Evolutionary conservation across 2,888 invertebrate genomes (phyloP), one percentile per base, ranked within the genome.

Genomic region (Chorisops tibialis): DNA sequence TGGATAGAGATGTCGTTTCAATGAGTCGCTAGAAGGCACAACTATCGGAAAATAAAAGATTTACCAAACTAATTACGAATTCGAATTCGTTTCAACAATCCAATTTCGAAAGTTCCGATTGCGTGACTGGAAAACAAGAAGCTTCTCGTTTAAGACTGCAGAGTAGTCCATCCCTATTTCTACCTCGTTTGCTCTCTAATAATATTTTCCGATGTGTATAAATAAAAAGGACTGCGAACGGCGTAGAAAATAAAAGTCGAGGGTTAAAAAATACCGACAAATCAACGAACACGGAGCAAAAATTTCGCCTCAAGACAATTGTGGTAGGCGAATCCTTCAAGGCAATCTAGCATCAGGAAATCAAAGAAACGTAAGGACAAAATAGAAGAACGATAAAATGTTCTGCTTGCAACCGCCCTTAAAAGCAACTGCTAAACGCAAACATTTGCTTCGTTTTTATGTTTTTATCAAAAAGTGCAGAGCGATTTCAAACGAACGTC

Each of bases 81-180:
- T 61, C 51, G 51, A 51, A 43, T 61, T 61, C 51, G 37, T 21
- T 37, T 61, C 43, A 51, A 52, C 51, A 59, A 61, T 61, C 51
- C 43, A 51, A 61, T 61, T 61, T 61, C 21, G 45, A 61, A 61
- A 61, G 61, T 61, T 61, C 41, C 51, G 52, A 21, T 51, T 51
- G 61, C 61, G 61, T 61, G 61, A 61, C 61, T 61, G 35, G 61
- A 61, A 61, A 61, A 49, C 41, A 50, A 48, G 21, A 35, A 35
- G 43, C 43, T 43, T 5, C 38, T 16, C 38, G 6, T 41, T 6
- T 6, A 41, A 6, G 6, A 6, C n/a, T 16, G 41, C 4, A 5
- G 22, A 14, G 9, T 19, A 19, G 11, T n/a, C n/a, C 47, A 6
- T 5, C 18, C 4, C 12, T 19, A 19, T 22, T 12, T 11, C 47